Evolutionary conservation across 2,888 invertebrate genomes (phyloP), one percentile per base, ranked within the genome.

Genomic region (Hofmannophila pseudospretella): DNA sequence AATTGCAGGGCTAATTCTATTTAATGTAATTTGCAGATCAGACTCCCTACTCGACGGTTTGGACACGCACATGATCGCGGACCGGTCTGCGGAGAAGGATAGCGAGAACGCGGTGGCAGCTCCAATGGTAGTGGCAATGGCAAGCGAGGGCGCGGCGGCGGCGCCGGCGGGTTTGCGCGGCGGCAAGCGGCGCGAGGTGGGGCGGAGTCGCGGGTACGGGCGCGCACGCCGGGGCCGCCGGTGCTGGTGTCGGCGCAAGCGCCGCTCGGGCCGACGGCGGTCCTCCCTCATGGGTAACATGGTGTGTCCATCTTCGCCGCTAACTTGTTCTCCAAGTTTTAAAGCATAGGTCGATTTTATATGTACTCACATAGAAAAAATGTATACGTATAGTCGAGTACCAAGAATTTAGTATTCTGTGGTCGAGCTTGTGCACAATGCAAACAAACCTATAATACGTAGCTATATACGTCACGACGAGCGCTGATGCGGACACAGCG

Each of bases 261-360:
- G 81, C 45, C 80, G 84, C 71, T 59, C 74, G 58, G 76, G 75
- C 76, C 77, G 77, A 42, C 80, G 80, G 62, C 80, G 79, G 49
- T 45, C 75, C 69, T 63, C 71, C 50, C 77, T 78, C 78, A 80
- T 82, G 80, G 85, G 84, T 84, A 84, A 82, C 85, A 81, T 60
- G 85, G 85, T 86, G 84, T 86, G 85, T 86, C 73, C 73, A 52
- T 70, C 68, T 55, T 58, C 67, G 65, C 64, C 72, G 69, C 68
- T 57, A 35, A 48, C 61, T 70, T 74, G 68, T 70, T 76, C 73
- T 77, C 66, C 56, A 8, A n/a, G 13, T 25, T 13, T 7, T n/a
- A 28, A 7, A 19, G 12, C 23, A 25, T 9, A n/a, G 9, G 9
- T 25, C 7, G 7, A 20, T 8, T 20, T 20, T 20, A 20, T 20